Evolutionary conservation across 2,797 vertebrate species (phyloP).

Genomic region (Champsocephalus esox): DNA sequence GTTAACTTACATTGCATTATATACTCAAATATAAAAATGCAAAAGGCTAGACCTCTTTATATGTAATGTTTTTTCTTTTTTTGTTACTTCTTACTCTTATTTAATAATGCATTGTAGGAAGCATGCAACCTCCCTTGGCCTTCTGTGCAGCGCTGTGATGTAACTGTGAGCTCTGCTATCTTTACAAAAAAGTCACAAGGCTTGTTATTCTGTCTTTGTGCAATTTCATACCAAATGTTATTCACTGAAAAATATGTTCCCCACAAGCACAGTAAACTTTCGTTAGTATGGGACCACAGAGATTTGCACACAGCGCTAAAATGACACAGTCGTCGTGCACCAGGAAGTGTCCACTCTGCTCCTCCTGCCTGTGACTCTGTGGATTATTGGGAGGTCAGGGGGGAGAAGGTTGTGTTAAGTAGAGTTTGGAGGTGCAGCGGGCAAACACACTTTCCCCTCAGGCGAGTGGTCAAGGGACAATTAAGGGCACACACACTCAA

Average conservation of each 20-base stretch:
- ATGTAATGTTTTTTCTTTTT: not conserved
- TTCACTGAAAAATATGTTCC: slow-evolving; percentile 33
- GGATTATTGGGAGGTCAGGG: slow-evolving; percentile 84
- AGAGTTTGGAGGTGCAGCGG: slow-evolving; percentile 57
- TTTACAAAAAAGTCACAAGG: slow-evolving; percentile 14
- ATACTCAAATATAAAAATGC: not conserved
- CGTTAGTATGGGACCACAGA: slow-evolving; percentile 16
- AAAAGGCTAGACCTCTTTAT: not conserved
- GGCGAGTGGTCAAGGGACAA: slow-evolving; percentile 81
- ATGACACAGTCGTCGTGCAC: slow-evolving; percentile 50
- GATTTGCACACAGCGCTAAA: slow-evolving; percentile 36
- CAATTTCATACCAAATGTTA: slow-evolving; percentile 33
- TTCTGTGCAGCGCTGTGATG: not conserved
- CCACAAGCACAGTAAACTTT: slow-evolving; percentile 36
- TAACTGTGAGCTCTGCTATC: slow-evolving; percentile 2
- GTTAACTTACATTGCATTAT: not conserved
- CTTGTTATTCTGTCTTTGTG: slow-evolving; percentile 40
- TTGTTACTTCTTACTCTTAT: not conserved
- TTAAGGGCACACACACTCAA: slow-evolving; percentile 59
- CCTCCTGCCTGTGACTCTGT: slow-evolving; percentile 56
- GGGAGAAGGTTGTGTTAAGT: slow-evolving; percentile 84
- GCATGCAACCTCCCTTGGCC: not conserved
- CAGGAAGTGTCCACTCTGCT: slow-evolving; percentile 58
- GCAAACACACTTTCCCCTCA: slow-evolving; percentile 80
- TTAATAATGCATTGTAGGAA: not conserved